Percentiles rank a stretch among this genome's conserved stretches.
These are phyloP conservation scores for Ramazzottius varieornatus DNA, from an alignment of 2,888 invertebrate genomes.

Conservation along the genomic window DNA sequence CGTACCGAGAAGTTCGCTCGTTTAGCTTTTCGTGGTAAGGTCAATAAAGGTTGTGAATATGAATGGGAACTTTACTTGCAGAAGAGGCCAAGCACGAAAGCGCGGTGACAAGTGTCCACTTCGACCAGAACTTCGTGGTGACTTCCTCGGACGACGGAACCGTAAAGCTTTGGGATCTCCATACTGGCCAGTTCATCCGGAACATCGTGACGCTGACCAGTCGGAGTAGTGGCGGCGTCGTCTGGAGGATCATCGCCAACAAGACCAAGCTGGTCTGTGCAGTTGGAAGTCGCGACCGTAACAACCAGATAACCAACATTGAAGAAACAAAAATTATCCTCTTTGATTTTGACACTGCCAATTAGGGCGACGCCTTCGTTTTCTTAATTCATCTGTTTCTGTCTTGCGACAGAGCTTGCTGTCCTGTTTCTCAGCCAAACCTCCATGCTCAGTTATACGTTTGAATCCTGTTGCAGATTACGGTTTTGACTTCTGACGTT, in stretches of 20 bases:
- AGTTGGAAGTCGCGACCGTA: slow-evolving; percentile 89
- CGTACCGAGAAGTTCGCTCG: slow-evolving; percentile 11
- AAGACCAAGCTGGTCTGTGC: slow-evolving; percentile 92
- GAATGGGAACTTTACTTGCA: slow-evolving; percentile 19
- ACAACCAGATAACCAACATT: slow-evolving; percentile 19
- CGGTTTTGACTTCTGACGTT: no score
- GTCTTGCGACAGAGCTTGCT: no score
- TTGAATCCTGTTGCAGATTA: no score
- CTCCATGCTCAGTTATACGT: no score
- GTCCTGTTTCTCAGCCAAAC: no score
- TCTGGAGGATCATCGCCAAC: slow-evolving; percentile 85
- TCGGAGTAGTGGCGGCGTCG: slow-evolving; percentile 89
- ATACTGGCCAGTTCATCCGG: slow-evolving; percentile 76
- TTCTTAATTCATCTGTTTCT: no score
- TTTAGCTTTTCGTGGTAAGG: no score
- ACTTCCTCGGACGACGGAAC: slow-evolving; percentile 98
- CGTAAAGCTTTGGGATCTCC: slow-evolving; percentile 93
- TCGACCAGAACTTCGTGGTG: slow-evolving; percentile 84
- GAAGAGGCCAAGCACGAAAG: slow-evolving; percentile 89
- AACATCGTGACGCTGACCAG: slow-evolving; percentile 76
- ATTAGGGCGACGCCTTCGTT: no score
- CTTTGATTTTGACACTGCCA: slow-evolving; percentile 86
- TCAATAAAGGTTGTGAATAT: background rate
- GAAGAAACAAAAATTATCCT: slow-evolving; percentile 95
- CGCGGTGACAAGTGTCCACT: slow-evolving; percentile 91